Conservation (phyloP, 2,888 invertebrate genomes). For the Hermodice carunculata region DNA sequence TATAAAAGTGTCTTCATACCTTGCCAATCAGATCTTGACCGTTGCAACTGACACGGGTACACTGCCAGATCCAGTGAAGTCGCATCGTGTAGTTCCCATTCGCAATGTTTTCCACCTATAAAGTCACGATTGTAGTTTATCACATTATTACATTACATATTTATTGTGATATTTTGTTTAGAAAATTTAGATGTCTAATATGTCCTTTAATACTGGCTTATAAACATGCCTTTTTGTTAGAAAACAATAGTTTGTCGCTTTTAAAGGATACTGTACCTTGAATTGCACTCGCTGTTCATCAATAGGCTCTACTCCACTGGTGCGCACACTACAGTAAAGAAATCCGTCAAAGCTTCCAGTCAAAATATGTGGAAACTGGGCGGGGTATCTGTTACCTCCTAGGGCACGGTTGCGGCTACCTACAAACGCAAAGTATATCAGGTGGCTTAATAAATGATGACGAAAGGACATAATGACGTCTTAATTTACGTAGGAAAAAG, state of each 20-base stretch:
- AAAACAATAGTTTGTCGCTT: not conserved
- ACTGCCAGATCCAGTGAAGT: constrained; percentile 40
- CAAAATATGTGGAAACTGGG: constrained; percentile 37
- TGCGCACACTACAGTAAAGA: constrained; percentile 39
- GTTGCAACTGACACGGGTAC: not conserved
- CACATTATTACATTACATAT: no score
- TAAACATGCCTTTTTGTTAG: not conserved
- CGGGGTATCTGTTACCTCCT: constrained; percentile 38
- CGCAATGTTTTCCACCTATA: constrained; percentile 42
- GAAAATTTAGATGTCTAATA: no score
- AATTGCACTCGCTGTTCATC: constrained; percentile 44
- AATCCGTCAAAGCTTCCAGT: constrained; percentile 47
- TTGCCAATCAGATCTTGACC: no score
- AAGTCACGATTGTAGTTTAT: no score
- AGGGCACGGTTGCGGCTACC: no score
- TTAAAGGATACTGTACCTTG: constrained; percentile 34
- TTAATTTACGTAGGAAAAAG: no score
- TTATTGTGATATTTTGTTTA: no score
- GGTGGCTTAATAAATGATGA: no score
- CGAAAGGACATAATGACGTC: no score
- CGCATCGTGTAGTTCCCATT: constrained; percentile 44
- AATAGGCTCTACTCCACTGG: constrained; percentile 38
- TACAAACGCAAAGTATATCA: no score
- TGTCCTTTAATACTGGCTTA: no score
- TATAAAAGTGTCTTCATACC: no score